Evolutionary conservation across 2,113 vertebrate species (phyloP).

Genomic region (Crocuta crocuta): DNA sequence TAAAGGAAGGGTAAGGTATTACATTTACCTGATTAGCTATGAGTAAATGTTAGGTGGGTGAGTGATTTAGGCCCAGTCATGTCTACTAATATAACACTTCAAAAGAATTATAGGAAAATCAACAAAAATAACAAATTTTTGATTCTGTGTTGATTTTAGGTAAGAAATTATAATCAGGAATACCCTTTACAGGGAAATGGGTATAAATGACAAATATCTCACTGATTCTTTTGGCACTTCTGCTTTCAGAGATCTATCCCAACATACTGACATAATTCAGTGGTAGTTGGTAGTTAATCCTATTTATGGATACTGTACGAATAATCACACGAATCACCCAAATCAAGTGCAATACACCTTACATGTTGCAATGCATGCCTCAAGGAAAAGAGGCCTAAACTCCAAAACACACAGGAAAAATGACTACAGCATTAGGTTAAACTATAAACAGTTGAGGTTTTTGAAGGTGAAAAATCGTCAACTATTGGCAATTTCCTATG

Average conservation of each 20-base stretch:
- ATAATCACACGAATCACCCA: background rate
- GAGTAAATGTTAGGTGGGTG: background rate
- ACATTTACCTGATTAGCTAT: background rate
- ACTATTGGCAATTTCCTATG: background rate
- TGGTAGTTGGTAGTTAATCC: background rate
- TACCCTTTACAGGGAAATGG: background rate
- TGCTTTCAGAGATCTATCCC: background rate
- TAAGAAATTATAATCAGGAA: background rate
- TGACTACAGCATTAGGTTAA: background rate
- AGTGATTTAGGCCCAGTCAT: background rate
- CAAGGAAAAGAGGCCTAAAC: background rate
- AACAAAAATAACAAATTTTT: background rate
- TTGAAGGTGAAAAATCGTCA: background rate
- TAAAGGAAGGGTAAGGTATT: background rate
- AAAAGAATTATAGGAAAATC: background rate
- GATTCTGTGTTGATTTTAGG: background rate
- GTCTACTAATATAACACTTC: background rate
- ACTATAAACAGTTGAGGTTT: background rate
- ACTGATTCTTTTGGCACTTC: background rate
- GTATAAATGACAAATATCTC: background rate
- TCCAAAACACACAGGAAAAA: background rate
- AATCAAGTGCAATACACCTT: background rate
- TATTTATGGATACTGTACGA: background rate
- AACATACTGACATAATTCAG: background rate
- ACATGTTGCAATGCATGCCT: background rate